Base-by-base conservation (phyloP, 92 coral and sea anemone species). In the Ricordea florida region DNA sequence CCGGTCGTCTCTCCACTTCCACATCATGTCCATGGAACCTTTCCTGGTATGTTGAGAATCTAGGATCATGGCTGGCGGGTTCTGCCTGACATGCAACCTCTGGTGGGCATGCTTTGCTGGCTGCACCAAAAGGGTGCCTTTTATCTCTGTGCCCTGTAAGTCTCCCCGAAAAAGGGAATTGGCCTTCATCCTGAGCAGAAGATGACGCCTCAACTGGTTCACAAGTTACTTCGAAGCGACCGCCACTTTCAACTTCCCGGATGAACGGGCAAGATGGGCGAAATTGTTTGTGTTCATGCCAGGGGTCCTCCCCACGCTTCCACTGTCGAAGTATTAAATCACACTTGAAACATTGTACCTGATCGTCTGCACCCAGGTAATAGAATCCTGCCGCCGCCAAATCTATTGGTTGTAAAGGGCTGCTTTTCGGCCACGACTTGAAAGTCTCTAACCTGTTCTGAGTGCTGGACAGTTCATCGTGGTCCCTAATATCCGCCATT, bases 321-420 rank as follows among this genome's bases (percentile, higher is more conserved):
- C 98, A 94, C 17, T 70, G 70, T 40, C 62, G 50, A 4, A 94
- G 72, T 17, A 62, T 89, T 27, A 90, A 76, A 51, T 82, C 89
- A 31, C 98, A 94, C 23, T 82, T 52, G 68, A 92, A 94, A 36
- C 98, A 94, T 5, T 74, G 69, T 0, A 94, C 98, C 62, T 72
- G 83, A 57, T 94, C 98, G 10, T 86, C 87, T 27, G 60, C 22
- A 35, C 94, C 97, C 0, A 75, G 60, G 27, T 58, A 82, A 49
- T 89, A 92, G 56, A 94, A 94, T 2, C 98, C 98, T 0, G 97
- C 96, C 37, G 74, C 81, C 1, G 96, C 97, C 17, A 94, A 62
- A 28, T 83, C 89, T 11, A 17, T 47, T 20, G 96, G 93, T 36
- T 86, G 48, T 2, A 94, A 53, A n/a, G 97, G 87, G 20, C 72